Percentiles rank a stretch among this genome's conserved stretches.
These are phyloP conservation scores for Potorous gilbertii DNA, from an alignment of 2,797 vertebrate species.

Conservation along the genomic window DNA sequence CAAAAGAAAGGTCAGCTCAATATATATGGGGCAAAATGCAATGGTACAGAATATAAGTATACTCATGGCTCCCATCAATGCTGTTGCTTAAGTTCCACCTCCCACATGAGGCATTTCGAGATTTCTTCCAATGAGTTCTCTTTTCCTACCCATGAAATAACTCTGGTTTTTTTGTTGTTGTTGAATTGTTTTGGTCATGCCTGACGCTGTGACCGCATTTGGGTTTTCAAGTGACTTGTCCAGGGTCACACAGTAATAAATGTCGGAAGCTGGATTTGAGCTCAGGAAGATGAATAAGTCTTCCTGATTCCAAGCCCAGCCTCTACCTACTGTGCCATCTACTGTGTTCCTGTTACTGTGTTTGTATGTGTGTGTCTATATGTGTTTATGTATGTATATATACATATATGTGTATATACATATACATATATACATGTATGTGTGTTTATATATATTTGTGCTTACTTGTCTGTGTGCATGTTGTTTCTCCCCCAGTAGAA, in stretches of 20 bases:
- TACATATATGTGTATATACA: too few relatives aligned
- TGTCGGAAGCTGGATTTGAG: not conserved
- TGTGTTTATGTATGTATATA: too few relatives aligned
- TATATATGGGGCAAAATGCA: constrained; percentile 39
- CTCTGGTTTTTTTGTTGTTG: not conserved
- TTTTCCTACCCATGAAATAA: not conserved
- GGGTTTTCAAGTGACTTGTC: not conserved
- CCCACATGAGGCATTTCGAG: not conserved
- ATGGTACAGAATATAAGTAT: constrained; percentile 33
- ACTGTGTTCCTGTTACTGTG: too few relatives aligned
- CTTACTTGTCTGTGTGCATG: not conserved
- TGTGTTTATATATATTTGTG: not conserved
- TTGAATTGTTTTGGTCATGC: not conserved
- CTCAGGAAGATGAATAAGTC: not conserved
- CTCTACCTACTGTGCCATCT: not conserved
- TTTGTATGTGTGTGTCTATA: too few relatives aligned
- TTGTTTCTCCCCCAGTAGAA: not conserved
- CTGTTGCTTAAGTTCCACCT: constrained; percentile 28
- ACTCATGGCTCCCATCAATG: constrained; percentile 24
- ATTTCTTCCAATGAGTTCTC: not conserved
- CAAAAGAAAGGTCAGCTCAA: constrained; percentile 39
- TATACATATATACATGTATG: too few relatives aligned
- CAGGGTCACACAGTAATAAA: not conserved
- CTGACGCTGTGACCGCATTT: not conserved
- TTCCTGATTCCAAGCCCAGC: too few relatives aligned